Conservation (phyloP, 2,113 vertebrate species). For the Actinemys pallida region DNA sequence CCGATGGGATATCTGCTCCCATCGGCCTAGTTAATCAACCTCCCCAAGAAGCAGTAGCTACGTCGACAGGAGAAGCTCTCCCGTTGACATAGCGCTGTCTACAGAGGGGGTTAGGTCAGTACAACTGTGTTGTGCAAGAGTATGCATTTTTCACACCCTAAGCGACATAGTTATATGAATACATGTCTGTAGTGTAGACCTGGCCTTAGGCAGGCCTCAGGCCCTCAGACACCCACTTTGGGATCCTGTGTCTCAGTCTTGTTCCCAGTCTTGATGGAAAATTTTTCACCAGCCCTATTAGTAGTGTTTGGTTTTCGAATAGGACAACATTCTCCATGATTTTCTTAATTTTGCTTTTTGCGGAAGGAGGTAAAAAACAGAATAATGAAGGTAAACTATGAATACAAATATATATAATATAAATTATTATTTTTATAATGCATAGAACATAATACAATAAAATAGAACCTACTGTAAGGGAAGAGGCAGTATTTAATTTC, state of each 20-base stretch:
- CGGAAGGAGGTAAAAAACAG: not conserved
- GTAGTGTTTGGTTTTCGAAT: not conserved
- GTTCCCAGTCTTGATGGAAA: not conserved
- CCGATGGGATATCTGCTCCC: too few relatives aligned
- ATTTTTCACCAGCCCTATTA: not conserved
- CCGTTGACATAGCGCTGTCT: too few relatives aligned
- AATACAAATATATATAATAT: too few relatives aligned
- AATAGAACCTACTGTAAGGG: conserved; percentile 40
- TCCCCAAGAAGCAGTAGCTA: too few relatives aligned
- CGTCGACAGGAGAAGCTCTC: too few relatives aligned
- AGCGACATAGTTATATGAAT: too few relatives aligned
- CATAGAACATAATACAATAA: conserved; percentile 29
- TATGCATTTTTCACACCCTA: too few relatives aligned
- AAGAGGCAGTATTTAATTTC: conserved; percentile 53
- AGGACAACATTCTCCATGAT: not conserved
- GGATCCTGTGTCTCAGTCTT: not conserved
- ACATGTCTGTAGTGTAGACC: not conserved
- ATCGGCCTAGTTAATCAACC: too few relatives aligned
- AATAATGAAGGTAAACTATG: conserved; percentile 5
- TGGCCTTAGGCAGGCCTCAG: not conserved
- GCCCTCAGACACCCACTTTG: not conserved
- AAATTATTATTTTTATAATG: conserved; percentile 20
- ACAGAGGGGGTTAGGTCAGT: too few relatives aligned
- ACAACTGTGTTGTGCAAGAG: too few relatives aligned
- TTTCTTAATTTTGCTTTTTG: not conserved